A percentile compares a stretch with the other conserved stretches of the same genome.
Conservation (phyloP, 1,140 invertebrate genomes). For the Rhizoglyphus robini region DNA sequence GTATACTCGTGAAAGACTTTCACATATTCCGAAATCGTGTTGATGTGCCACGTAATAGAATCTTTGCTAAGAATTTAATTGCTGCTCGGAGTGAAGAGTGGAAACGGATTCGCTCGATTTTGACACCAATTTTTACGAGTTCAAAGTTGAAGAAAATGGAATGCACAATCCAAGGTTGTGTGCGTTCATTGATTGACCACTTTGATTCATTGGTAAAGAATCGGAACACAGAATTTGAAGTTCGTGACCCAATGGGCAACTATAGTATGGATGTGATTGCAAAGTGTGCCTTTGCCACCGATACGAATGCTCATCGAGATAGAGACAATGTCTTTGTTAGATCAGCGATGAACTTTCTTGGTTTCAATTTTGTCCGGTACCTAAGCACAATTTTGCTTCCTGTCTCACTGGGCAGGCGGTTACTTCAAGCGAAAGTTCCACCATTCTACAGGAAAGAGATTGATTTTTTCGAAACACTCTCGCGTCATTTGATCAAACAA, state of each 20-base stretch:
- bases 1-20: slow-evolving; percentile 20
- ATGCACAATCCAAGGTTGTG: neutral
- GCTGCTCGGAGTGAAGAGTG: slow-evolving; percentile 35
- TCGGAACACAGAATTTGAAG: neutral
- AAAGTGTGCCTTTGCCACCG: slow-evolving; percentile 40
- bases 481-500: neutral
- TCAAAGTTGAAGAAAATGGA: slow-evolving; percentile 45
- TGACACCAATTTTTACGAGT: slow-evolving; percentile 44
- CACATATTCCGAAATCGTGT: slow-evolving; percentile 17
- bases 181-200: neutral
- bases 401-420: no score
- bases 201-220: neutral
- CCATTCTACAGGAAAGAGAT: neutral
- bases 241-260: slow-evolving; percentile 2
- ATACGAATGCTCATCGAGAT: slow-evolving; percentile 41
- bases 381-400: no score
- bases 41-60: neutral
- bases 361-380: neutral
- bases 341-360: slow-evolving; percentile 27
- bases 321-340: slow-evolving; percentile 32
- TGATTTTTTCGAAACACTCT: neutral
- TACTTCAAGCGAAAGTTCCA: neutral
- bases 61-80: neutral
- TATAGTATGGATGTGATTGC: slow-evolving; percentile 44
- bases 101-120: slow-evolving; percentile 39